Base-by-base conservation (phyloP, 2,797 vertebrate species). In the Crax fasciolata region DNA sequence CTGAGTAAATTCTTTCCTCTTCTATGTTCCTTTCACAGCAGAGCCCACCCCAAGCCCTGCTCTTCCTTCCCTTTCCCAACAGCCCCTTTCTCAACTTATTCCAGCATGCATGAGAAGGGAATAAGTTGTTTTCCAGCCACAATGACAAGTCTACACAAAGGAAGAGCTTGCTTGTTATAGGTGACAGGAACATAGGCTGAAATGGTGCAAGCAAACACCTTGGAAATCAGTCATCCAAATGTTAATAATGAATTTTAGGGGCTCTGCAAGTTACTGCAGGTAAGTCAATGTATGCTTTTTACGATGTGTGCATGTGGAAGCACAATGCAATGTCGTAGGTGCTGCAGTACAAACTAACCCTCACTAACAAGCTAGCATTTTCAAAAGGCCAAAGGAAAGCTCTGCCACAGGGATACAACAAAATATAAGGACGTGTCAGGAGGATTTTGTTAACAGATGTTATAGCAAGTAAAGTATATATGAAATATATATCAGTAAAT, bases 401-500 rank as follows among this genome's bases (percentile, higher is more conserved):
- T 80, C 75, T 91, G 77, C 70, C 61, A 89, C 35, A 43, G 41
- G 62, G 46, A 63, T 61, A 27, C 14, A 72, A n/a, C 55, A 70
- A 77, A 94, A 94, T 48, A 73, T 18, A 89, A 90, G 20, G n/a
- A 89, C 0, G 0, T 28, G 30, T 61, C 83, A 94, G 76, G 61
- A 78, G 27, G 52, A 46, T 94, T 91, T 80, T 67, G 48, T 78
- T 67, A 89, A 68, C 61, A 89, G 51, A 66, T 78, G 55, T 38
- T 89, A 88, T 1, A 89, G 79, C 57, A 94, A 80, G 41, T 76
- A 52, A 94, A 81, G 21, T 65, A 78, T 23, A 73, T 62, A 83
- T 63, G 24, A 96, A 95, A 92, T 59, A 91, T 38, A 30, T 92
- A 88, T 85, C 74, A 82, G 83, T 93, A 93, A 79, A 85, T 41